Evolutionary conservation across 2,888 invertebrate species (phyloP).

Genomic region (Drosophila tanythrix): DNA sequence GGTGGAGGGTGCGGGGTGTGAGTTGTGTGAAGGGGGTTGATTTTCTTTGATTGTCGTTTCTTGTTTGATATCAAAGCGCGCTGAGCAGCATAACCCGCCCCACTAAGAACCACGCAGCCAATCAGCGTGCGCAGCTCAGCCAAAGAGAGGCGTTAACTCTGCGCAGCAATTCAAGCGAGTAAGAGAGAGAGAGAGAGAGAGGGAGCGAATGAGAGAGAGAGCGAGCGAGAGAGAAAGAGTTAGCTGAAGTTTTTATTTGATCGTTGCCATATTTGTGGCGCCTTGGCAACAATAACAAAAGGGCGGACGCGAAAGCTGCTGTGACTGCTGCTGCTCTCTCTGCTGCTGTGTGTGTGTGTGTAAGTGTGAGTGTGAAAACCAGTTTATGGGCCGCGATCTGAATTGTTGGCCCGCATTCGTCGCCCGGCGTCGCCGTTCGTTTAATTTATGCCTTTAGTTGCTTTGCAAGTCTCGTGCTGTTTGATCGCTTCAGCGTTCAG

Average conservation of each 20-base stretch:
- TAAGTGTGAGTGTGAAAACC: conserved; percentile 61
- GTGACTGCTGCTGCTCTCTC: conserved; percentile 36
- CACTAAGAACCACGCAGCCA: conserved; percentile 45
- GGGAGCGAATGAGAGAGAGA: conserved; percentile 19
- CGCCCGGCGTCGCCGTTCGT: conserved; percentile 72
- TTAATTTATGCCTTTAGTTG: conserved; percentile 84
- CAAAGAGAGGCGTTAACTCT: conserved; percentile 57
- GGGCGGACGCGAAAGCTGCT: conserved; percentile 73
- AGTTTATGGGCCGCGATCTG: conserved; percentile 76
- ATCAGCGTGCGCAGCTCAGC: conserved; percentile 59
- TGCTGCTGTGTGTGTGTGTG: conserved; percentile 12
- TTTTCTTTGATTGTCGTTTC: conserved; percentile 55
- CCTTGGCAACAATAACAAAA: conserved; percentile 53
- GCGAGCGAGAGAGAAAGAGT: conserved; percentile 14
- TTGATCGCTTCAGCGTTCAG: conserved; percentile 69
- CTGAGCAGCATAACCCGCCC: conserved; percentile 63
- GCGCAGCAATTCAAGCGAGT: conserved; percentile 58
- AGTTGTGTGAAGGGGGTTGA: conserved; percentile 32
- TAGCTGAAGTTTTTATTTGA: conserved; percentile 65
- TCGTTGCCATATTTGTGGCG: conserved; percentile 83
- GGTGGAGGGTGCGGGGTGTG: not conserved
- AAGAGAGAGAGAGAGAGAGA: conserved; percentile 5
- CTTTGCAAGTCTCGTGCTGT: conserved; percentile 83
- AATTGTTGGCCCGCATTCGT: conserved; percentile 65
- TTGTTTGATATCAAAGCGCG: conserved; percentile 73